These are phyloP conservation scores for Drosophila helvetica DNA, from an alignment of 2,888 invertebrate species.

Conservation along the genomic window DNA sequence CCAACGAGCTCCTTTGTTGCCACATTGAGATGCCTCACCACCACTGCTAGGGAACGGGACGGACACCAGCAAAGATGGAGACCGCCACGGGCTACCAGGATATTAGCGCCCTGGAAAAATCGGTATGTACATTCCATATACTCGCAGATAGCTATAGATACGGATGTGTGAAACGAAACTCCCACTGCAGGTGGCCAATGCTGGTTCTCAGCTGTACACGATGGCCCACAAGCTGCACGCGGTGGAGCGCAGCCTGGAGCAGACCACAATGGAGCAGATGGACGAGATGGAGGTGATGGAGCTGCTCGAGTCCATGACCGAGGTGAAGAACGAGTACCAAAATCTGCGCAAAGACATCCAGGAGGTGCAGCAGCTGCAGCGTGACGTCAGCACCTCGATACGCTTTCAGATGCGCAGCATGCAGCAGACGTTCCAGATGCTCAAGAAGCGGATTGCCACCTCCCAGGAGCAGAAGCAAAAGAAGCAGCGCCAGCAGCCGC, in stretches of 20 bases:
- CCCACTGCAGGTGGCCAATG: conserved; percentile 86
- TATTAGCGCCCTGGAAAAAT: conserved; percentile 81
- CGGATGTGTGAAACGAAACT: background rate
- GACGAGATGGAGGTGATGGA: conserved; percentile 89
- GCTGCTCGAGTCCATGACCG: conserved; percentile 90
- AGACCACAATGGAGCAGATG: conserved; percentile 79
- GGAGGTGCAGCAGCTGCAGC: conserved; percentile 91
- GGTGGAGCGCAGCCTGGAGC: conserved; percentile 86
- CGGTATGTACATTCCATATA: conserved; percentile 58
- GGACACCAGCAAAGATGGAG: conserved; percentile 46
- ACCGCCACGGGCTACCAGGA: conserved; percentile 76
- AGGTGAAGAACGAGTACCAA: conserved; percentile 91
- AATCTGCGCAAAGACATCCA: conserved; percentile 90
- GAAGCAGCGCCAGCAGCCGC: conserved; percentile 31
- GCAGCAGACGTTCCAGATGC: conserved; percentile 89
- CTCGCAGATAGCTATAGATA: background rate
- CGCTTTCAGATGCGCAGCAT: conserved; percentile 87
- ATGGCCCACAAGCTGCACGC: conserved; percentile 90
- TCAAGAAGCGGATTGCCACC: conserved; percentile 88
- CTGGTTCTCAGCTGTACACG: conserved; percentile 89
- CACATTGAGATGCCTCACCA: conserved; percentile 35
- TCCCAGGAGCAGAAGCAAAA: conserved; percentile 52
- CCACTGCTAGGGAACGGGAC: background rate
- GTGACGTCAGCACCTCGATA: conserved; percentile 90
- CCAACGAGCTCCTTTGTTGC: background rate